A percentile compares a stretch with the other conserved stretches of the same genome.
Evolutionary conservation across 2,113 vertebrate species (phyloP).

Genomic region (Xiphophorus couchianus): DNA sequence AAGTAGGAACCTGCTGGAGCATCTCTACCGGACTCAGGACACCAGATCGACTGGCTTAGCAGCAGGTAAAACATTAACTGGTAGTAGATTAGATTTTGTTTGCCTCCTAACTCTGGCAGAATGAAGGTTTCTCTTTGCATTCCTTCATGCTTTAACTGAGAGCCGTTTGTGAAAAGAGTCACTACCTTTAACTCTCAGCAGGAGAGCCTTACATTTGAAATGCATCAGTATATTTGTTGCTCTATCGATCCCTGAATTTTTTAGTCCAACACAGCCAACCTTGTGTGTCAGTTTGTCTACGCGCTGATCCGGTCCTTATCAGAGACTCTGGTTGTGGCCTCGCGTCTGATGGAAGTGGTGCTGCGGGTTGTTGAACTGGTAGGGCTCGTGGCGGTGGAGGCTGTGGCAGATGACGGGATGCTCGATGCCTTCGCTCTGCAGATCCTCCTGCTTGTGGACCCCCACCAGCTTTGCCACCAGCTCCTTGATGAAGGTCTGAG

Average conservation of each 20-base stretch:
- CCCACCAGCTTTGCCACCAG: constrained; percentile 82
- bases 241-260: neutral
- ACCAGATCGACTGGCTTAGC: too few species aligned
- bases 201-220: neutral
- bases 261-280: neutral
- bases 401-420: constrained; percentile 70
- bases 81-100: neutral
- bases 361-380: constrained; percentile 66
- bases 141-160: neutral
- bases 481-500: constrained; percentile 82
- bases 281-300: neutral
- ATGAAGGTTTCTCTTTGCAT: neutral
- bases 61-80: too few species aligned
- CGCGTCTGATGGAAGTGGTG: constrained; percentile 35
- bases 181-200: neutral
- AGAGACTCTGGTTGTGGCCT: constrained; percentile 73
- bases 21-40: too few species aligned
- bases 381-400: constrained; percentile 75
- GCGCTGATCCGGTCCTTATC: constrained; percentile 8
- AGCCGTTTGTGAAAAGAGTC: neutral
- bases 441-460: constrained; percentile 84
- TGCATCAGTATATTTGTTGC: neutral
- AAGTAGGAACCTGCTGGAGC: too few species aligned
- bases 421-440: constrained; percentile 78
- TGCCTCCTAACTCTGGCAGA: neutral